Evolutionary conservation across 2,113 vertebrate species (phyloP), one percentile per base, ranked within the genome.

Genomic region (Climacteris rufus): DNA sequence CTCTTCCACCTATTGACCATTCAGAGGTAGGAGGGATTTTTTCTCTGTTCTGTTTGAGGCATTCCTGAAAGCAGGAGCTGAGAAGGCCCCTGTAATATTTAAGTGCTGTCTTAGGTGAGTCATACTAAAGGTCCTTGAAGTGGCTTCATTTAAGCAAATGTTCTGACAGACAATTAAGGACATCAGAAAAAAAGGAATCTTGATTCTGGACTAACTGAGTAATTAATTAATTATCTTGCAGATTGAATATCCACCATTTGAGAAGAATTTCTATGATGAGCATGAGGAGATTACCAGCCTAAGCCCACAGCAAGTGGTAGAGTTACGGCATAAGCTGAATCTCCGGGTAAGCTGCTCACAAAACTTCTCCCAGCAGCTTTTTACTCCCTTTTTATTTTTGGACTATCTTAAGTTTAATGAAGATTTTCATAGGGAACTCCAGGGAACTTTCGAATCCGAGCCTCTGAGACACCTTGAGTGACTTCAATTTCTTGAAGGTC

Each of bases 231-330:
- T 98, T 97, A 33, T 66, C 64, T 89, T 97, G 81, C 96, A 99
- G 99, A 99, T 99, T 79, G 99, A 99, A 89, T 99, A 99, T 83
- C 97, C 98, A 33, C 99, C 99, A 0, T 99, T 99, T 98, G 99
- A 99, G 98, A 99, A 99, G 90, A 99, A 99, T 96, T 99, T 99
- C 98, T 99, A 99, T 76, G 98, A 99, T 44, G 99, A 99, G 78
- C 99, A 99, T 0, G 99, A 99, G 95, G 99, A 99, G 96, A 99
- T 99, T 94, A 98, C 97, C 90, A 98, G 91, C 95, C 98, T 99
- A 89, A 99, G 98, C 28, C 98, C 98, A 1, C 97, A 97, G 89
- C 99, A 99, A 72, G 98, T 99, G 94, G 96, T 99, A 70, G 99
- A 99, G 91, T 93, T 99, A 12, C 98, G 99, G 56, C 98, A 99